phyloP scores from a whole-genome alignment of 2,888 invertebrate species.

The Xestia sexstrigata region DNA sequence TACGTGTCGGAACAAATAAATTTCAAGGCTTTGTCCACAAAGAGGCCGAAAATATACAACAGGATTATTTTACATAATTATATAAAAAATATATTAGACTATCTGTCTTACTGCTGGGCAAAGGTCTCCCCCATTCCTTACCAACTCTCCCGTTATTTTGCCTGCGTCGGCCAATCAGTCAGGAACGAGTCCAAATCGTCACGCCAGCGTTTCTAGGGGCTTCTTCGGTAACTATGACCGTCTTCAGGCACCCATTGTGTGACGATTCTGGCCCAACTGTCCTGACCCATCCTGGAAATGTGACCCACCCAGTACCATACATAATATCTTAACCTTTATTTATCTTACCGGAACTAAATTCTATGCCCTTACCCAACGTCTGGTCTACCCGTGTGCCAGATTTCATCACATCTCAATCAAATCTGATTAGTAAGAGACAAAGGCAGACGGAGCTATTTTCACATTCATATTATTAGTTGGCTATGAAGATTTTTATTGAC shows the following conservation, averaged over 20 bases:
- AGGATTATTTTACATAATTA: background rate
- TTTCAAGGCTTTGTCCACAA: background rate
- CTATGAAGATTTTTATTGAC: constrained; percentile 24
- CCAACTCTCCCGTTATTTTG: background rate
- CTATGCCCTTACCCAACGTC: background rate
- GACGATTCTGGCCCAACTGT: background rate
- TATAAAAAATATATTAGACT: background rate
- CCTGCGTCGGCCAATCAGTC: background rate
- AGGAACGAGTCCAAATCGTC: background rate
- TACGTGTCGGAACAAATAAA: constrained; percentile 42
- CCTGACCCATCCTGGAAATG: background rate
- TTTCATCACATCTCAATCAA: background rate
- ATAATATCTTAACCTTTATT: background rate
- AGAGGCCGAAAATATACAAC: background rate
- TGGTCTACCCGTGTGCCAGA: background rate
- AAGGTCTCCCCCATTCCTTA: background rate
- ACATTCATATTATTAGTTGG: constrained; percentile 1
- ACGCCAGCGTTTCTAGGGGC: background rate
- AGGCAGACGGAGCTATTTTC: background rate
- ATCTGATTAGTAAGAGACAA: background rate
- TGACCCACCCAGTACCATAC: background rate
- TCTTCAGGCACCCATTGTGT: background rate
- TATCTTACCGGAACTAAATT: background rate
- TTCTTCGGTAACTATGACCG: background rate
- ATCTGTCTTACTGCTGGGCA: background rate